Base-by-base conservation (phyloP, 2,113 vertebrate genomes). In the Cottus gobio region DNA sequence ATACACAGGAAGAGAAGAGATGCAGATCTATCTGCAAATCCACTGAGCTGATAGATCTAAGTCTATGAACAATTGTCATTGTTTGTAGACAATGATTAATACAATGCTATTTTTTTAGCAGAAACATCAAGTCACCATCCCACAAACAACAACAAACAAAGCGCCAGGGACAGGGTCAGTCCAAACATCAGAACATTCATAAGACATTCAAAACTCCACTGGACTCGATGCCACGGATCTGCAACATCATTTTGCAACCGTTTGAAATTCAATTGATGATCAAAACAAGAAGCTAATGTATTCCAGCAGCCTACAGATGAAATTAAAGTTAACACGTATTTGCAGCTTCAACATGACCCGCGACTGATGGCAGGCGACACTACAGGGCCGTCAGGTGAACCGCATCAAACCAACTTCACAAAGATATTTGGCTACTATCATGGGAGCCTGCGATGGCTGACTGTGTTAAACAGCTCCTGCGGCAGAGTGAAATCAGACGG, bases 401-500 rank as follows among this genome's bases (percentile, higher is more conserved):
- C 3, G 0, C 48, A 71, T 63, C 46, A 79, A 61, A 79, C 58
- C 46, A 34, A 20, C 52, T 70, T 73, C 22, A 58, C 31, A 63
- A 69, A 79, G 31, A 71, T 63, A 68, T 70, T 44, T 79, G 46
- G 58, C 57, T 44, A n/a, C 54, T 48, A 54, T 70, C 63, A 54
- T 37, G 31, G 22, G 37, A 78, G 22, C 24, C 58, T 39, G 66
- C 62, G 79, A 72, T 67, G 2, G 48, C 68, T 79, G 86, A 82
- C 83, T 8, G 72, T 66, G 86, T 89, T 83, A 84, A 90, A 89
- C 10, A 28, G 34, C 39, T 44, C 79, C 66, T 6, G 11, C 0
- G n/a, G 71, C 72, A 54, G 18, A 67, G 66, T 83, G 78, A 83
- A 76, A 77, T 72, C 73, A 86, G 72, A 79, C n/a, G n/a, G 68